Evolutionary conservation across 1,140 invertebrate species (phyloP).

Genomic region (Zaprionus kolodkinae): DNA sequence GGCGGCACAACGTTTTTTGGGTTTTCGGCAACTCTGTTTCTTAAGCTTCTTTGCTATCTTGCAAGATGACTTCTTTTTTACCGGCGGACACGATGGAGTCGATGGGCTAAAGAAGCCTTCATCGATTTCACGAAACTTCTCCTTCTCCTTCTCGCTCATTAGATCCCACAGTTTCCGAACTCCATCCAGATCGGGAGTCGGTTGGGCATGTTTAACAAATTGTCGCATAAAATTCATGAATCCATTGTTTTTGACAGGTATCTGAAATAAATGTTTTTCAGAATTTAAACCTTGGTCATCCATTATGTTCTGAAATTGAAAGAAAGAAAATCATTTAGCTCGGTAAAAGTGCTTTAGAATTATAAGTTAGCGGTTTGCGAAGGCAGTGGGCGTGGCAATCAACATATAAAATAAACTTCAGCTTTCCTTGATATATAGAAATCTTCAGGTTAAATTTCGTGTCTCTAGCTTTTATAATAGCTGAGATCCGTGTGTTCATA

Average conservation of each 20-base stretch:
- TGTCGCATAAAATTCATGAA: not conserved
- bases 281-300: not conserved
- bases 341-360: too few relatives aligned
- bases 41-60: too few relatives aligned
- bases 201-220: not conserved
- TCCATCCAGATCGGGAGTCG: not conserved
- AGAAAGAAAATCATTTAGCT: not conserved
- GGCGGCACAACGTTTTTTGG: not conserved
- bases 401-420: too few relatives aligned
- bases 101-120: not conserved
- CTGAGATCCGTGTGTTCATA: too few relatives aligned
- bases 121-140: not conserved
- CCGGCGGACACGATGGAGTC: not conserved
- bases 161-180: not conserved
- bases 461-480: too few relatives aligned
- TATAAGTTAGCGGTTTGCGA: too few relatives aligned
- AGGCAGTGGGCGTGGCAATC: too few relatives aligned
- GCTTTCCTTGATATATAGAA: too few relatives aligned
- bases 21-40: too few relatives aligned
- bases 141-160: not conserved
- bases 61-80: not conserved
- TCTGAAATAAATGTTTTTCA: not conserved
- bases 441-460: too few relatives aligned
- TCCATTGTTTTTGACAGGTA: not conserved
- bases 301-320: not conserved